Conservation (phyloP, 2,888 invertebrate genomes). For the Iphiclides podalirius region DNA sequence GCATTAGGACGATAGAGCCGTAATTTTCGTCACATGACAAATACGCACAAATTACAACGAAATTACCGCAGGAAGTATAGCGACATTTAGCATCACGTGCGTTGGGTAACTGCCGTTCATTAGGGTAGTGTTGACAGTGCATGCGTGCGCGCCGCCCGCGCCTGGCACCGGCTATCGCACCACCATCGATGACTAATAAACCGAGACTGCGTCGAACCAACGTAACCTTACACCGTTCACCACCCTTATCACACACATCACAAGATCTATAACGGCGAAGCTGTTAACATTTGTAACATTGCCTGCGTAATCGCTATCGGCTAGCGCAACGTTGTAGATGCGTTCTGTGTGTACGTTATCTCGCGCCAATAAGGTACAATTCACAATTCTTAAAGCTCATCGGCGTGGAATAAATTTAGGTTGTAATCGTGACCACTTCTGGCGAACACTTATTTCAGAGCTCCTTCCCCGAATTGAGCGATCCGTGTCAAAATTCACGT, state of each 20-base stretch:
- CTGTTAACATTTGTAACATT: constrained; percentile 23
- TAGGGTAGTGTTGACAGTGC: constrained; percentile 77
- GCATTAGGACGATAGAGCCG: constrained; percentile 36
- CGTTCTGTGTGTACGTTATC: constrained; percentile 44
- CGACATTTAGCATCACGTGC: constrained; percentile 76
- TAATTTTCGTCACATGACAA: constrained; percentile 73
- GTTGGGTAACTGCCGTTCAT: constrained; percentile 78
- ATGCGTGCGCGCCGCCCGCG: constrained; percentile 76
- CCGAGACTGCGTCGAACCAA: constrained; percentile 41
- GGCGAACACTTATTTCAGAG: constrained; percentile 70
- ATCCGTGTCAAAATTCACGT: constrained; percentile 66
- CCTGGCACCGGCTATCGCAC: constrained; percentile 73
- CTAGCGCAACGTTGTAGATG: constrained; percentile 42
- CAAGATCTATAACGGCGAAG: constrained; percentile 28
- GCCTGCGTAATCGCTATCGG: constrained; percentile 52
- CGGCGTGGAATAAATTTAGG: constrained; percentile 39
- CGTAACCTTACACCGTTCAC: constrained; percentile 17
- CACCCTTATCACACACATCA: constrained; percentile 16
- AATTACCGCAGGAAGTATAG: constrained; percentile 69
- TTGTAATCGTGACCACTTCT: constrained; percentile 76
- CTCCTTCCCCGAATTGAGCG: constrained; percentile 74
- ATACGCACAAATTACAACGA: constrained; percentile 77
- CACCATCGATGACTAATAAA: constrained; percentile 80
- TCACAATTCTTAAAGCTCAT: constrained; percentile 33
- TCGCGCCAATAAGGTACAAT: constrained; percentile 36